These are phyloP conservation scores for Mus spretus DNA, from an alignment of 2,797 vertebrate species.

Conservation along the genomic window DNA sequence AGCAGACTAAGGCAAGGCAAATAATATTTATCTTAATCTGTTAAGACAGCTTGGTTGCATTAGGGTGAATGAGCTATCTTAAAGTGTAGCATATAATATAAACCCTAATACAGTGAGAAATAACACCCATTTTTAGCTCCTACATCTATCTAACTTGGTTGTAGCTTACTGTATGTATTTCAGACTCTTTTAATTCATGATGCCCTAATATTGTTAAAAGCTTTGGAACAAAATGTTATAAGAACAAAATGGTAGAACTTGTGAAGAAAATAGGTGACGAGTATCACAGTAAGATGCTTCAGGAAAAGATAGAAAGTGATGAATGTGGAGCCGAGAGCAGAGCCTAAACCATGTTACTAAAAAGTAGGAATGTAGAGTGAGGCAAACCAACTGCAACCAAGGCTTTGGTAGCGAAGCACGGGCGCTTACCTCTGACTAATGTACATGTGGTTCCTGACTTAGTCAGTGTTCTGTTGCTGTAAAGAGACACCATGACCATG, in stretches of 20 bases:
- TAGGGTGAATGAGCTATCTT: background rate
- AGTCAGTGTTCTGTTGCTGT: background rate
- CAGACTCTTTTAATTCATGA: background rate
- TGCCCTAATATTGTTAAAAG: background rate
- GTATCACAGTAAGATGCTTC: background rate
- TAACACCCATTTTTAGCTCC: background rate
- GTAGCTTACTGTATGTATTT: background rate
- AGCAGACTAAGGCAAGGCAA: slow-evolving; percentile 33
- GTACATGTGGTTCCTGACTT: too few species aligned
- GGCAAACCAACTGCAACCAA: background rate
- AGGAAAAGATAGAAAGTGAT: background rate
- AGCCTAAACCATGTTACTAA: background rate
- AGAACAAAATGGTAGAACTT: background rate
- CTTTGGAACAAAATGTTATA: background rate
- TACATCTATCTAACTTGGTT: background rate
- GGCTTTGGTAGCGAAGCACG: background rate
- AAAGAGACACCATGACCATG: background rate
- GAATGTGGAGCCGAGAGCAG: background rate
- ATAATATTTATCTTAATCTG: background rate
- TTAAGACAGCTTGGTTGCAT: background rate
- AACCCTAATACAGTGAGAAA: slow-evolving; percentile 32
- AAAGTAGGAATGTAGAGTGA: background rate
- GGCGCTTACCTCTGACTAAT: background rate
- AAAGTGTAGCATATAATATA: background rate
- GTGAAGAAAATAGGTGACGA: background rate